phyloP scores from a whole-genome alignment of 2,888 invertebrate genomes.

The Drosophila lutescens region DNA sequence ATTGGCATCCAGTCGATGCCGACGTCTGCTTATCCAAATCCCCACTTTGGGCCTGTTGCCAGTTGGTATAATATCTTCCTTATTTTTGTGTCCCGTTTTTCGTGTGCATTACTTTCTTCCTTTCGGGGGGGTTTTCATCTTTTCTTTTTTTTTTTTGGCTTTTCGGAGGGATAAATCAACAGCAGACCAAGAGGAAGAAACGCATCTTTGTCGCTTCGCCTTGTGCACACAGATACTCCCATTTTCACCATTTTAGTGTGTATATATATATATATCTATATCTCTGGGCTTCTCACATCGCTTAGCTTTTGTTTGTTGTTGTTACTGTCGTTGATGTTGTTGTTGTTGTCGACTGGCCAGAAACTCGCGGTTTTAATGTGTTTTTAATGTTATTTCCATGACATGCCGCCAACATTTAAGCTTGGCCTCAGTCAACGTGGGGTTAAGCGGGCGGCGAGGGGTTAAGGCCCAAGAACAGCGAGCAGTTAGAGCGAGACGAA shows the following conservation, averaged over 20 bases:
- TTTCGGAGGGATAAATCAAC: slow-evolving; percentile 19
- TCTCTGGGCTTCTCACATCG: slow-evolving; percentile 77
- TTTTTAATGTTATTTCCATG: slow-evolving; percentile 81
- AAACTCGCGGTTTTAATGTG: slow-evolving; percentile 80
- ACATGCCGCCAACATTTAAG: slow-evolving; percentile 78
- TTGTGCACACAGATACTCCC: slow-evolving; percentile 24
- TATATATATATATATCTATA: slow-evolving; percentile 28
- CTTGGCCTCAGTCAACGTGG: slow-evolving; percentile 53
- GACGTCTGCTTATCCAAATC: slow-evolving; percentile 4
- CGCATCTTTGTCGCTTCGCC: slow-evolving; percentile 48
- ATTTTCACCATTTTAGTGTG: slow-evolving; percentile 1
- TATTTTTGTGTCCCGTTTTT: neutral
- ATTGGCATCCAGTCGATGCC: slow-evolving; percentile 10
- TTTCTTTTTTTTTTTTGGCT: neutral
- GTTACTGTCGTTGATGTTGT: neutral
- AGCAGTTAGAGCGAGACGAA: slow-evolving; percentile 51
- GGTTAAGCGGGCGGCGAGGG: slow-evolving; percentile 23
- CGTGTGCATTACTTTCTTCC: slow-evolving; percentile 5
- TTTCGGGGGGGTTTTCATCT: neutral
- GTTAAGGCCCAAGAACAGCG: slow-evolving; percentile 1
- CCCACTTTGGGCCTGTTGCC: slow-evolving; percentile 7
- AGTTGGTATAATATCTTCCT: slow-evolving; percentile 1
- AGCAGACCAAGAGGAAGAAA: slow-evolving; percentile 19
- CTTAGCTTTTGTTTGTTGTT: slow-evolving; percentile 68
- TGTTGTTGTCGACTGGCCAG: slow-evolving; percentile 56